Conservation (phyloP, 2,888 invertebrate species). For the Andrena trimmerana region DNA sequence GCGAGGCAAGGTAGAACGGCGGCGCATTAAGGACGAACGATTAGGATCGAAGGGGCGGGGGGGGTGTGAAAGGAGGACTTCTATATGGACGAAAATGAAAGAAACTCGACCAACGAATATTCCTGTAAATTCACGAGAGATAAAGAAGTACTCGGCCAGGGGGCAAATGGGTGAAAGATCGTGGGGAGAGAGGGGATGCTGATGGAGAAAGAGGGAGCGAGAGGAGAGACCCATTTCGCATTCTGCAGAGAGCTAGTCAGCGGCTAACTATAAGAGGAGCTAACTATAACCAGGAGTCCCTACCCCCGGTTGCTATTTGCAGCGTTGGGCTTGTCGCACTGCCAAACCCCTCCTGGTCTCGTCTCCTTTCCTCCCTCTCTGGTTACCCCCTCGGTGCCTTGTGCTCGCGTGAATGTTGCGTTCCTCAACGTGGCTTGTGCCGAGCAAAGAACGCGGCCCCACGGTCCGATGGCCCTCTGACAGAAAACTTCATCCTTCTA, state of each 20-base stretch:
- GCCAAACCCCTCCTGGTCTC: conserved; percentile 68
- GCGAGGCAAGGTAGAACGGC: conserved; percentile 1
- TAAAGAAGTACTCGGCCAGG: conserved; percentile 33
- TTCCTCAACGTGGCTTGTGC: conserved; percentile 21
- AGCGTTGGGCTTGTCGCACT: conserved; percentile 74
- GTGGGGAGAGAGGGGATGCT: background rate
- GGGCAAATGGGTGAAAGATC: conserved; percentile 2
- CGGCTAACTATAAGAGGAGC: conserved; percentile 81
- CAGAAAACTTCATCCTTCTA: conserved; percentile 16
- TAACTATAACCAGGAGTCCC: conserved; percentile 78
- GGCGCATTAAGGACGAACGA: conserved; percentile 16
- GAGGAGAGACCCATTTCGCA: conserved; percentile 70
- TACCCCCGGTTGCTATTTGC: conserved; percentile 74
- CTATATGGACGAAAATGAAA: background rate
- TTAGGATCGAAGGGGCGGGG: background rate
- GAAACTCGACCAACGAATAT: conserved; percentile 22
- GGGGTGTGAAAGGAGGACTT: background rate
- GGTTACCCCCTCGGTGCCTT: conserved; percentile 26
- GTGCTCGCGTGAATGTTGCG: conserved; percentile 30
- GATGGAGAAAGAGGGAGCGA: conserved; percentile 33
- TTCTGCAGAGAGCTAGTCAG: conserved; percentile 80
- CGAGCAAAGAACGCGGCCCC: conserved; percentile 47
- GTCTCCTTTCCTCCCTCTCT: conserved; percentile 21
- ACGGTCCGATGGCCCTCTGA: conserved; percentile 43
- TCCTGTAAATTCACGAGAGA: conserved; percentile 29